phyloP scores from a whole-genome alignment of 2,888 invertebrate species.

The Cheilosia soror region DNA sequence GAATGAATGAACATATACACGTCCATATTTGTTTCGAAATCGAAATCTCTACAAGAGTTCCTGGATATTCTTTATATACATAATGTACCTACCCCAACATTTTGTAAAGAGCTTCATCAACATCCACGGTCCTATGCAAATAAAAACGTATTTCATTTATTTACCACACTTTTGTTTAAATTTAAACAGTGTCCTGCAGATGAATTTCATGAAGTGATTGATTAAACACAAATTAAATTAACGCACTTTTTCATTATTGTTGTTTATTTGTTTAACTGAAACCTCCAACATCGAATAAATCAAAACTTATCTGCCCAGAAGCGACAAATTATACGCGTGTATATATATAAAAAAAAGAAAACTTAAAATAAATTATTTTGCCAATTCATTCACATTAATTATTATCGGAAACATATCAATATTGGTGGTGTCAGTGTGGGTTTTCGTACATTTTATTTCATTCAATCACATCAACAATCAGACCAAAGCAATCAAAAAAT shows the following conservation, averaged over 20 bases:
- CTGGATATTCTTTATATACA: too few species aligned
- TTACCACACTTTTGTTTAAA: not conserved
- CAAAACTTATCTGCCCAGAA: constrained; percentile 39
- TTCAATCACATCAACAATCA: constrained; percentile 56
- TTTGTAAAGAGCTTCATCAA: too few species aligned
- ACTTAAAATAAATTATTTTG: constrained; percentile 44
- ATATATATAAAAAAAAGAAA: constrained; percentile 6
- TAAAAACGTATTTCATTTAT: not conserved
- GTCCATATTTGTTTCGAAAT: too few species aligned
- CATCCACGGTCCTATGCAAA: not conserved
- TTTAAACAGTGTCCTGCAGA: constrained; percentile 28
- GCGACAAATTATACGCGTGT: not conserved
- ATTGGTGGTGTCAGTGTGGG: constrained; percentile 26
- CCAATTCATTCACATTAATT: constrained; percentile 64
- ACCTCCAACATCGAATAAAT: constrained; percentile 41
- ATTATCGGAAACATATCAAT: constrained; percentile 49
- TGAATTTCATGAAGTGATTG: constrained; percentile 49
- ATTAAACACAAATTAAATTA: constrained; percentile 64
- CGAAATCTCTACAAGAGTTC: too few species aligned
- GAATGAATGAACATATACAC: too few species aligned
- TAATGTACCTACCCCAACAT: too few species aligned
- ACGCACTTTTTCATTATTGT: not conserved
- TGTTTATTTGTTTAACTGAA: constrained; percentile 28
- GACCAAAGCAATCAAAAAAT: constrained; percentile 7
- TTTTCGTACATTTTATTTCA: constrained; percentile 41